These are phyloP conservation scores for Galerucella pusilla DNA, from an alignment of 2,888 invertebrate species.

Conservation along the genomic window DNA sequence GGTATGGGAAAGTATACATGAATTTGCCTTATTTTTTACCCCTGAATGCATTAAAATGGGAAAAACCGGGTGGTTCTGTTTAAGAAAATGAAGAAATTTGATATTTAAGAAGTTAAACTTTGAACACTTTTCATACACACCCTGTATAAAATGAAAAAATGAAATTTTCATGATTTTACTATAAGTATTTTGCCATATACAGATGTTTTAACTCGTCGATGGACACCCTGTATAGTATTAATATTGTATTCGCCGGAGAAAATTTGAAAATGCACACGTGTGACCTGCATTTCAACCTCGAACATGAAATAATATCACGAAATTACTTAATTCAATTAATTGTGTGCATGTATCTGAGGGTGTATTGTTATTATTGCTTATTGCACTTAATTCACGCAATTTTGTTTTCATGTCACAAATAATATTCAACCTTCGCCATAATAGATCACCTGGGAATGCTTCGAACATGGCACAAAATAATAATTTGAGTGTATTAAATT, in stretches of 20 bases:
- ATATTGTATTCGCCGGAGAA: not conserved
- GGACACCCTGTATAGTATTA: not conserved
- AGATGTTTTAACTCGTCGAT: too few relatives aligned
- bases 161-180: too few relatives aligned
- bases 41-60: too few relatives aligned
- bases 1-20: too few relatives aligned
- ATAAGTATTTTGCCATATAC: too few relatives aligned
- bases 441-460: constrained; percentile 28
- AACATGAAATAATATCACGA: constrained; percentile 21
- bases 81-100: too few relatives aligned
- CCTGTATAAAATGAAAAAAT: too few relatives aligned
- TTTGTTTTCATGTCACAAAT: constrained; percentile 36
- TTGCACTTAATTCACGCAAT: constrained; percentile 31
- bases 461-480: not conserved
- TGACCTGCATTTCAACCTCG: constrained; percentile 3
- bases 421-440: constrained; percentile 27
- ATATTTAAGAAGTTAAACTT: too few relatives aligned
- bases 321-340: constrained; percentile 27
- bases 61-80: too few relatives aligned
- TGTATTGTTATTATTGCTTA: constrained; percentile 32
- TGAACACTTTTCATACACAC: too few relatives aligned
- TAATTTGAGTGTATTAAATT: constrained; percentile 24
- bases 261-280: constrained; percentile 12
- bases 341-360: constrained; percentile 24
- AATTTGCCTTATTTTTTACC: too few relatives aligned